Evolutionary conservation across 1,140 invertebrate species (phyloP).

Genomic region (Diplogasteroides magnus): DNA sequence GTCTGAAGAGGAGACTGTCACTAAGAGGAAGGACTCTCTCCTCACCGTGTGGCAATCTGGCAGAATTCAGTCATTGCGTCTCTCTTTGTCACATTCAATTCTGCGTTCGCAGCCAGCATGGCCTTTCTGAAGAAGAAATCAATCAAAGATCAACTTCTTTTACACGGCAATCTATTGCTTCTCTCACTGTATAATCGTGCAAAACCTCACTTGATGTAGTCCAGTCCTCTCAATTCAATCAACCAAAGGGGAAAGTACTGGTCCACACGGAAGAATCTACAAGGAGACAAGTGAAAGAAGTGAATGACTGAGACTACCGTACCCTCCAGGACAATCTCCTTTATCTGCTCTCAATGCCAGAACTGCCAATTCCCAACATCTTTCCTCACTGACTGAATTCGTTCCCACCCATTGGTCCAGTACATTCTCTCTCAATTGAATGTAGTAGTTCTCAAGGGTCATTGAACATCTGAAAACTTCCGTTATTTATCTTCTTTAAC

Average conservation of each 20-base stretch:
- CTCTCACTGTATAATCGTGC: too few relatives aligned
- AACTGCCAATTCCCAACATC: conserved; percentile 73
- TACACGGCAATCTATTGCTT: too few relatives aligned
- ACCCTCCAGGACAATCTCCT: conserved; percentile 64
- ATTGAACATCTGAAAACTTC: conserved; percentile 66
- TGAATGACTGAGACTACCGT: not conserved
- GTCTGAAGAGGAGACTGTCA: conserved; percentile 60
- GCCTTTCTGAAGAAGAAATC: too few relatives aligned
- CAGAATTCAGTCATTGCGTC: conserved; percentile 81
- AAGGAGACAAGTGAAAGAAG: not conserved
- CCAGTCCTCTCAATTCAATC: conserved; percentile 63
- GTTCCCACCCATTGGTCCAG: conserved; percentile 57
- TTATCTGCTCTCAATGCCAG: conserved; percentile 83
- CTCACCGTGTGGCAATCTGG: conserved; percentile 66
- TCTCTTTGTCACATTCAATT: conserved; percentile 70
- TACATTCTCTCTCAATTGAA: conserved; percentile 84
- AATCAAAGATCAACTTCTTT: too few relatives aligned
- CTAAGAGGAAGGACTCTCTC: not conserved
- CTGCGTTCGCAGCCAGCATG: conserved; percentile 65
- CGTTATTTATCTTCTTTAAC: conserved; percentile 12
- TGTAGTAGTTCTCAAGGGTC: conserved; percentile 82
- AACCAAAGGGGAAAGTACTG: conserved; percentile 74
- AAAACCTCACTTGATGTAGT: conserved; percentile 57
- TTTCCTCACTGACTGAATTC: conserved; percentile 62
- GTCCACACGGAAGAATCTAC: conserved; percentile 62